Conservation (phyloP, 2,113 vertebrate genomes). For the Notarius lentiginosus region DNA sequence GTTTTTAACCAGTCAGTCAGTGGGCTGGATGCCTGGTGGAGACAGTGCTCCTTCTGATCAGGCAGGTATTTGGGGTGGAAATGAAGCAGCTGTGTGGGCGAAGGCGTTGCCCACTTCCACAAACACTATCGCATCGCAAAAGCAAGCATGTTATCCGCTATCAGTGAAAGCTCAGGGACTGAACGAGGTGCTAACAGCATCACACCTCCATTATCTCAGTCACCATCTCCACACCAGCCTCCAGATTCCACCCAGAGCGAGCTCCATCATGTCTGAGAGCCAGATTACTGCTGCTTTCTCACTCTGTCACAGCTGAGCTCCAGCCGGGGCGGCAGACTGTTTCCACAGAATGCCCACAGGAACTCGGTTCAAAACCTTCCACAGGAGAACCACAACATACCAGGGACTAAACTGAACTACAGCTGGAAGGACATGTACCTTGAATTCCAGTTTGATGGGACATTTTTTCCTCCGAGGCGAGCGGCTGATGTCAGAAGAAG, state of each 20-base stretch:
- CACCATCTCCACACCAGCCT: not conserved
- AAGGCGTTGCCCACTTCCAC: conserved; percentile 68
- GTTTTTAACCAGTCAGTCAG: not conserved
- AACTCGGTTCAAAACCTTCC: too few species aligned
- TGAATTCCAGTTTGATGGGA: conserved; percentile 96
- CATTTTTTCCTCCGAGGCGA: conserved; percentile 71
- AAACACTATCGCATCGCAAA: not conserved
- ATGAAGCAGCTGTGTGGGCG: conserved; percentile 45
- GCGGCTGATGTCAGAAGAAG: conserved; percentile 57
- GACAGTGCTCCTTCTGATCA: not conserved
- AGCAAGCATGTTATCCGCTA: not conserved
- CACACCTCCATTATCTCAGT: not conserved
- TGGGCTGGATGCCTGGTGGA: too few species aligned
- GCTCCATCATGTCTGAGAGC: too few species aligned
- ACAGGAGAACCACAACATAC: not conserved
- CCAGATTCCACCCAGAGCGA: too few species aligned
- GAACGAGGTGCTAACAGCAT: not conserved
- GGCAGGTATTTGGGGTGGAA: conserved; percentile 8
- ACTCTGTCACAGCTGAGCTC: not conserved
- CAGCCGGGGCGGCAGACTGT: not conserved
- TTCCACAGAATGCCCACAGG: not conserved
- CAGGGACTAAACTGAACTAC: not conserved
- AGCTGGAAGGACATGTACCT: conserved; percentile 70
- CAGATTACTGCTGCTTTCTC: not conserved
- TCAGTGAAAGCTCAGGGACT: not conserved